A percentile compares a stretch with the other conserved stretches of the same genome.
These are phyloP conservation scores for Anas platyrhynchos DNA, from an alignment of 2,113 vertebrate species.

Conservation along the genomic window DNA sequence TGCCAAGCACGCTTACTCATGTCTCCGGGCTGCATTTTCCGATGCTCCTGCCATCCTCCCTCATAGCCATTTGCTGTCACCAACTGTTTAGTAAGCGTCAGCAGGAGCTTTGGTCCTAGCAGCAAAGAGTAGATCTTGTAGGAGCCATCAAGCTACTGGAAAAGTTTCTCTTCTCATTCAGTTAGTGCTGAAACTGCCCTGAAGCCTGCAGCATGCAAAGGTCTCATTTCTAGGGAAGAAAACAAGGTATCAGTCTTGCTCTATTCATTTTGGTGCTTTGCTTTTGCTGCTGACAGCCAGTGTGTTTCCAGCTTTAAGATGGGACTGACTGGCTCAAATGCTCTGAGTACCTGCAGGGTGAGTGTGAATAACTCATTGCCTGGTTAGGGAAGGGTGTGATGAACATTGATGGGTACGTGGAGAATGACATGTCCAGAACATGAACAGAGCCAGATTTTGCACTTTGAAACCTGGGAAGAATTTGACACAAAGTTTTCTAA, in stretches of 20 bases:
- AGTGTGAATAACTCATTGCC: neutral
- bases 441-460: neutral
- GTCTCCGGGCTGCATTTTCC: conserved; percentile 24
- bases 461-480: neutral
- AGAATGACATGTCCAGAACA: accelerated
- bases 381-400: neutral
- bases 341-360: neutral
- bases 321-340: neutral
- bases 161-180: accelerated
- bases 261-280: neutral
- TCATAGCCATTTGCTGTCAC: conserved; percentile 10
- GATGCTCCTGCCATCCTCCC: neutral
- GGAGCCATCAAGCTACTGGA: neutral
- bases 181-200: accelerated
- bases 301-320: neutral
- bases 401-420: neutral
- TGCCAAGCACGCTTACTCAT: neutral
- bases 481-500: neutral
- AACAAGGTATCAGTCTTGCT: neutral
- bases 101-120: neutral
- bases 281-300: neutral
- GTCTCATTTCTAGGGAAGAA: neutral
- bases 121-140: neutral
- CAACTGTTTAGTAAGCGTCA: neutral
- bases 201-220: accelerated